phyloP scores from a whole-genome alignment of 2,113 vertebrate genomes.

The Triplophysa rosa region DNA sequence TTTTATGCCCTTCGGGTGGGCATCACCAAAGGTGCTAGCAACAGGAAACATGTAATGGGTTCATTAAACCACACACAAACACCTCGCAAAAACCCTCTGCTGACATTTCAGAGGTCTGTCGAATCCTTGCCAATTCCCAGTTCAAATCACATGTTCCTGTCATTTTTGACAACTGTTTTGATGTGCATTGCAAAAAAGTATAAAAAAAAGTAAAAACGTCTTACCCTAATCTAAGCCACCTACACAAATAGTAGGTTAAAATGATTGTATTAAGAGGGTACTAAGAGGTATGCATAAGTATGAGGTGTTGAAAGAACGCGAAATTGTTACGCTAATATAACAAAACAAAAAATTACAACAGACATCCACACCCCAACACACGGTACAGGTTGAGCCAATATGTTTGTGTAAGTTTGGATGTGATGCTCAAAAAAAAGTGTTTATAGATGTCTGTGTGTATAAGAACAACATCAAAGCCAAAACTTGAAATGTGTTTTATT shows the following conservation, averaged over 20 bases:
- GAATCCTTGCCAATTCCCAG: constrained; percentile 50
- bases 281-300: no score
- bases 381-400: no score
- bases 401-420: no score
- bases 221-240: no score
- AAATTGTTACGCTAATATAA: no score
- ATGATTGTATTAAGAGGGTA: no score
- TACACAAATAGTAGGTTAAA: no score
- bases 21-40: constrained; percentile 65
- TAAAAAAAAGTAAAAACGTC: no score
- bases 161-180: constrained; percentile 59
- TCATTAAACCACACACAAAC: constrained; percentile 63
- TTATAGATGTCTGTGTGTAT: no score
- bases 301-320: no score
- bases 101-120: constrained; percentile 43
- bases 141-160: constrained; percentile 44
- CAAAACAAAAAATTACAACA: neutral
- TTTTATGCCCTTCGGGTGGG: constrained; percentile 50
- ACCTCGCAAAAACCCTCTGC: constrained; percentile 45
- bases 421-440: no score
- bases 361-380: no score
- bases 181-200: constrained; percentile 22
- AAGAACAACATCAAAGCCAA: neutral
- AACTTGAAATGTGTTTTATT: neutral
- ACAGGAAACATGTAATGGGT: constrained; percentile 68